Base-by-base conservation (phyloP, 2,888 invertebrate species). In the Lithophane leautieri region DNA sequence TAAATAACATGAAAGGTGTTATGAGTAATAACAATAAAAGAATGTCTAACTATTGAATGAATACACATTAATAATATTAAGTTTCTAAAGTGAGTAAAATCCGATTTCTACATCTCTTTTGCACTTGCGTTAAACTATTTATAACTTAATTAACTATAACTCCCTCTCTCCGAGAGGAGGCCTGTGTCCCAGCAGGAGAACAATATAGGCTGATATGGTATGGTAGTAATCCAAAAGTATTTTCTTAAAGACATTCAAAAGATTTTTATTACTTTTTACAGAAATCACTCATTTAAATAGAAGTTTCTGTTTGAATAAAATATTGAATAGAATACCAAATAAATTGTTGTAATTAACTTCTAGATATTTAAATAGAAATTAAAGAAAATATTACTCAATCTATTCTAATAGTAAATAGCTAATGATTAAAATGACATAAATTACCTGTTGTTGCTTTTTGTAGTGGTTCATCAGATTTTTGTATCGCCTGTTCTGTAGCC, bases 401-500 rank as follows among this genome's bases (percentile, higher is more conserved):
- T 66, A 14, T 22, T 14, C 14, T 50, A 14, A 28, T 44, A n/a
- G 4, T 6, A 14, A 50, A 34, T 11, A n/a, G 9, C 16, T 3
- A 34, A 52, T 44, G 0, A 63, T 12, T 25, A 14, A 52, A 42
- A 50, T 42, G 0, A 22, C 28, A 9, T 19, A 25, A 67, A 56
- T 81, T 87, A 87, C 87, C 87, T 81, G 68, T 67, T 50, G 52
- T 74, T 50, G 76, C 72, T 56, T 25, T 65, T 56, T 14, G 42
- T 4, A 71, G 47, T 42, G 60, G 40, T 47, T 73, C 52, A 11
- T 73, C 78, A 19, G 75, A 76, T 44, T 67, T 76, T 28, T 62
- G 61, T 40, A 56, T 0, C 14, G 50, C 70, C 6, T 67, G 54
- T 65, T 52, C 69, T 50, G 50, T 22, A 65, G 28, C 4, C 19